Base-by-base conservation (phyloP, 2,888 invertebrate genomes). In the Aplocera efformata region DNA sequence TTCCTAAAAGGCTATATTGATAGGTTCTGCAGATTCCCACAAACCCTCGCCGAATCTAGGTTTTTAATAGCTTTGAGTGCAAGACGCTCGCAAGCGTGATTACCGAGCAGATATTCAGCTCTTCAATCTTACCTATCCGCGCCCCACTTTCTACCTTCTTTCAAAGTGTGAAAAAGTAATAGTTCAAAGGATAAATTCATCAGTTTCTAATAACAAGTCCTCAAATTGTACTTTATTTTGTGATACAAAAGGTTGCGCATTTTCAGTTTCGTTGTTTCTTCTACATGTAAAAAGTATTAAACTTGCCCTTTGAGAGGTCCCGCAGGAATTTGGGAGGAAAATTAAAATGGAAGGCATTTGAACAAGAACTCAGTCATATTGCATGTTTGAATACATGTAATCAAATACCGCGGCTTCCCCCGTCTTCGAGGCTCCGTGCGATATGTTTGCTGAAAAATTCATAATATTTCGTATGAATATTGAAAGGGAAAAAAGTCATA, bases 221-320 rank as follows among this genome's bases (percentile, higher is more conserved):
- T 3, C 13, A 17, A 17, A 3, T 17, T 17, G 13, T 3, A 17
- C 13, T 17, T 5, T 17, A 17, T 17, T 2, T 17, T 17, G 13
- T 17, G 5, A 5, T 2, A 3, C 3, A 5, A 22, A 30, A 37
- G 25, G 29, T 25, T 28, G 5, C n/a, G 10, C 27, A 25, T 31
- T 28, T 23, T 29, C 29, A 6, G 22, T 22, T 22, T 5, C n/a
- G 6, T 39, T 29, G n/a, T 35, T 36, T 22, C 22, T 5, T 39
- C 26, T 33, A 42, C 40, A 46, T 40, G 27, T 37, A 22, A 42
- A 39, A 44, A 39, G 13, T 17, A 17, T 49, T 38, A 22, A 22
- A 50, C 31, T 40, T 45, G 42, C 40, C 49, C 49, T 53, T 53
- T 50, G 53, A 53, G 37, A 35, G 32, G 30, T 35, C 31, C 32